Evolutionary conservation across 30 jellyfish, hydroid and myxozoan genomes (phyloP).

Genomic region (Cassiopea xamachana): DNA sequence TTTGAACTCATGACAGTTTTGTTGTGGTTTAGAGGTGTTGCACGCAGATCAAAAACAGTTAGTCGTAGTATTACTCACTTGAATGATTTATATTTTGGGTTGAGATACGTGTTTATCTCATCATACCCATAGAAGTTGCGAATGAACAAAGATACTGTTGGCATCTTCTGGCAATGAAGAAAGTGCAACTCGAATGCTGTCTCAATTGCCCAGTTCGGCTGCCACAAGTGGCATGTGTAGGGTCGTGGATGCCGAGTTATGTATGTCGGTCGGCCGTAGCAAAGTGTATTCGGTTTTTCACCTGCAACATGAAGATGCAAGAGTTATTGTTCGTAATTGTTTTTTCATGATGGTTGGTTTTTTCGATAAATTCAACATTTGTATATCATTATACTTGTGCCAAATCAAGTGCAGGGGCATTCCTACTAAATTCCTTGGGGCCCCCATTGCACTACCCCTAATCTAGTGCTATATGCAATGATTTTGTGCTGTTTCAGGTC

Average conservation of each 20-base stretch:
- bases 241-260: slow-evolving; percentile 12
- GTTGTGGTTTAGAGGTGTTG: background rate
- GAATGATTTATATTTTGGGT: slow-evolving; percentile 14
- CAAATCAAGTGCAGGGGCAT: too few species aligned
- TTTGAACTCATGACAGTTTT: too few species aligned
- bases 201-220: slow-evolving; percentile 75
- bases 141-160: slow-evolving; percentile 52
- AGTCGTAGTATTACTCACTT: slow-evolving; percentile 20
- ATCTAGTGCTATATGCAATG: too few species aligned
- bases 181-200: slow-evolving; percentile 59
- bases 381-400: too few species aligned
- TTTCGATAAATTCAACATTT: too few species aligned
- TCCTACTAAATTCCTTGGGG: too few species aligned
- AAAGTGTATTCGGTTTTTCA: slow-evolving; percentile 16
- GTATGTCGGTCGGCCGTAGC: slow-evolving; percentile 70
- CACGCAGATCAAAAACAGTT: background rate
- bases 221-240: slow-evolving; percentile 62
- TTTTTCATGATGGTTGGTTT: too few species aligned
- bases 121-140: slow-evolving; percentile 66
- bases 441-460: too few species aligned
- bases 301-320: slow-evolving; percentile 15
- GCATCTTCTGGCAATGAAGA: slow-evolving; percentile 50
- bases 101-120: slow-evolving; percentile 64
- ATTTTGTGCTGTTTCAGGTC: too few species aligned
- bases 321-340: too few species aligned